Evolutionary conservation across 2,797 vertebrate genomes (phyloP).

Genomic region (Halcyon leucocephala): DNA sequence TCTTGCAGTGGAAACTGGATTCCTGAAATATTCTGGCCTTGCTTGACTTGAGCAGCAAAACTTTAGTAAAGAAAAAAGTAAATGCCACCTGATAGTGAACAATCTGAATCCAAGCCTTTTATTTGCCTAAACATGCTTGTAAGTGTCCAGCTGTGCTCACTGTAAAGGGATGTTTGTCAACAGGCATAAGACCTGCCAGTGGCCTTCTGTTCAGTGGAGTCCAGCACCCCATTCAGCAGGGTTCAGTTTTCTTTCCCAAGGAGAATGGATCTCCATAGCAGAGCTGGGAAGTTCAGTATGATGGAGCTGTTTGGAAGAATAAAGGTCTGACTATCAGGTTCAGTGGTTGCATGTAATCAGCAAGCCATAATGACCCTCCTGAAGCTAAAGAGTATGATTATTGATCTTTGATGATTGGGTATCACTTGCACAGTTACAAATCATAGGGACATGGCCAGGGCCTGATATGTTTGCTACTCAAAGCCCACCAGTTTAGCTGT

Average conservation of each 20-base stretch:
- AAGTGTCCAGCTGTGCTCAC: background rate
- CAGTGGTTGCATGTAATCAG: background rate
- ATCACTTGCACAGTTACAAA: background rate
- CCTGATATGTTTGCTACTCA: background rate
- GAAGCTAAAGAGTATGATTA: background rate
- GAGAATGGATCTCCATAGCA: background rate
- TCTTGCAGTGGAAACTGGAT: background rate
- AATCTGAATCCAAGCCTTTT: background rate
- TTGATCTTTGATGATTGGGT: background rate
- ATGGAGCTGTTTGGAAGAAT: background rate
- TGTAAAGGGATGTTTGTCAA: background rate
- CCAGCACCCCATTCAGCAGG: fast-evolving
- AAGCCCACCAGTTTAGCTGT: background rate
- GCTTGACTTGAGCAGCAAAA: background rate
- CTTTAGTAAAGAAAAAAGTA: background rate
- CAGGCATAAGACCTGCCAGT: background rate
- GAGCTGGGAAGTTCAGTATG: background rate
- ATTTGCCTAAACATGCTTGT: background rate
- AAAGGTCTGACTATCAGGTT: background rate
- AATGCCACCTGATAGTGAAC: background rate
- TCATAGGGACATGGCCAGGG: background rate
- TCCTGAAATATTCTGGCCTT: background rate
- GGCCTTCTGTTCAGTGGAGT: background rate
- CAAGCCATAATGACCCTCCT: background rate
- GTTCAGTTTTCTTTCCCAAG: background rate